These are phyloP conservation scores for Heterodera schachtii DNA, from an alignment of 1,140 invertebrate genomes.

Conservation along the genomic window DNA sequence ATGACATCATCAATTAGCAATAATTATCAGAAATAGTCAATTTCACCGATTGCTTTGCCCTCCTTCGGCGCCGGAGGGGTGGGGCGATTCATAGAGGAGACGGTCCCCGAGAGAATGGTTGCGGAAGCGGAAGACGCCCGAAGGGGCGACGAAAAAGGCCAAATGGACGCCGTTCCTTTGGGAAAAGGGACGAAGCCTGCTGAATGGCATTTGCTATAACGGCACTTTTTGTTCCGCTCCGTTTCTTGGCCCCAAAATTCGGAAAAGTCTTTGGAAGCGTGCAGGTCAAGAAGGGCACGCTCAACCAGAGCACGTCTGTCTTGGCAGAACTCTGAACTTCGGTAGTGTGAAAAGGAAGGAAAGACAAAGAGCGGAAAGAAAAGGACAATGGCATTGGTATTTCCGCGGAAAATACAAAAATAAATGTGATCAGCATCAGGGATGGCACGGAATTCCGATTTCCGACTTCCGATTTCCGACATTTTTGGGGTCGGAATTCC, in stretches of 20 bases:
- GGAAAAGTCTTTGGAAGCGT: conserved; percentile 52
- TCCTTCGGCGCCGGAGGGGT: not conserved
- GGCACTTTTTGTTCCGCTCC: conserved; percentile 43
- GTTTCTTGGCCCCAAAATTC: conserved; percentile 55
- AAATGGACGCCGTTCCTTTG: conserved; percentile 58
- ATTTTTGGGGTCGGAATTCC: too few relatives aligned
- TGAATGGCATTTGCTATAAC: not conserved
- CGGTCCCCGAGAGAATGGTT: conserved; percentile 57
- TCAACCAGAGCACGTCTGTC: conserved; percentile 56
- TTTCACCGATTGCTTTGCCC: not conserved
- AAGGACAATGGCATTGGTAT: too few relatives aligned
- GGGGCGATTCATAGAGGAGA: conserved; percentile 53
- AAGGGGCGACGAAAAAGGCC: conserved; percentile 61
- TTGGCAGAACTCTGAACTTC: conserved; percentile 44
- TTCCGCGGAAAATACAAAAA: too few relatives aligned
- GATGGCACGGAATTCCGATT: too few relatives aligned
- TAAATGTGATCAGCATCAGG: too few relatives aligned
- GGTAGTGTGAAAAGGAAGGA: too few relatives aligned
- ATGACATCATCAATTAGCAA: conserved; percentile 3
- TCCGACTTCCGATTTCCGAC: too few relatives aligned
- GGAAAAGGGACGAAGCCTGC: not conserved
- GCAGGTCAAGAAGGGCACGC: conserved; percentile 56
- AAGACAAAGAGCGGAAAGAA: too few relatives aligned
- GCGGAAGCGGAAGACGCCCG: conserved; percentile 61
- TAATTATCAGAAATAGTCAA: not conserved